Base-by-base conservation (phyloP, 1,140 invertebrate species). In the Pseudomyrmex gracilis region DNA sequence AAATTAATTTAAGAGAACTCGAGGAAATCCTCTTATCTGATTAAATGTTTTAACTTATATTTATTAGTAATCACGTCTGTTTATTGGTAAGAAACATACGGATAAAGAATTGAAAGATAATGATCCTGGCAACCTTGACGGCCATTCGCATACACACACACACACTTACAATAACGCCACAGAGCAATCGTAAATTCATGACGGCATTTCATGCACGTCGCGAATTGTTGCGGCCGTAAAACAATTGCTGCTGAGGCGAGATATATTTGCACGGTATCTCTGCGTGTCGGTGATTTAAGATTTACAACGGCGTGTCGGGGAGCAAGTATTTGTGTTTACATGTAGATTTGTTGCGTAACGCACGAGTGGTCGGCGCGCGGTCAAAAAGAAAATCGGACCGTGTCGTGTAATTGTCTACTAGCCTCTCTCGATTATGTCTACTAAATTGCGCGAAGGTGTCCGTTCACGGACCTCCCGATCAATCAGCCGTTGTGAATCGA, bases 401-500 rank as follows among this genome's bases (percentile, higher is more conserved):
- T 15, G 51, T 12, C 17, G 45, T 22, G 17, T 34, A 10, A 71
- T 80, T 58, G 34, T 34, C 34, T 12, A 58, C 66, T 58, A 70
- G 43, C 12, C 64, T 68, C 20, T 57, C 34, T 57, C 63, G 63
- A 78, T 34, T 34, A 45, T 64, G 47, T 63, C 34, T 45, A 68
- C 5, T 55, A 47, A 57, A 68, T 70, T 22, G 76, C 43, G 12
- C 13, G 15, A 17, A 49, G 51, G 20, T 34, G 53, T 34, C 43
- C 64, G 43, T 4, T 70, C 53, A 43, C 64, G 20, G 20, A 24
- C 64, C 12, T 22, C 20, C 43, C 66, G 15, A 70, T 80, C 67
- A 58, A 80, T 80, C 64, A 71, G n/a, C 15, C 20, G 66, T 13
- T 43, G 43, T 34, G 17, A 80, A 71, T 80, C 22, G 64, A 78